Base-by-base conservation (phyloP, 2,797 vertebrate species). In the Pseudocheirus occidentalis region DNA sequence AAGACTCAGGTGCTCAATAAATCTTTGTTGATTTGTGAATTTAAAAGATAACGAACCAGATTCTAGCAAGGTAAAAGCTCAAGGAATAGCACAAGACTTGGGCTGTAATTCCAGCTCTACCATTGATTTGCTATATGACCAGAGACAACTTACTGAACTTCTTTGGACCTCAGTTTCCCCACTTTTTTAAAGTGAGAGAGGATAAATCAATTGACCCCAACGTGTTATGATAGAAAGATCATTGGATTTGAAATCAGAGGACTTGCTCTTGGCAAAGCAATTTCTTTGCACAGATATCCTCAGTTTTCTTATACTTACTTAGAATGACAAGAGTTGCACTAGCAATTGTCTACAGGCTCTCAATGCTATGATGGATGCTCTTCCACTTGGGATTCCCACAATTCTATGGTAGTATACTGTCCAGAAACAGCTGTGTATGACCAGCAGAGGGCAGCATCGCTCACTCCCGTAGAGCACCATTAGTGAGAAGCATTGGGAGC, bases 371-470 rank as follows among this genome's bases (percentile, higher is more conserved):
- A 24, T 24, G n/a, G 66, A 40, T 73, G n/a, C 18, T n/a, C n/a
- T 81, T 73, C 4, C 5, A 18, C 7, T 81, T 81, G 29, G 34
- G 66, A 46, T 7, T 46, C 40, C 73, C 24, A 46, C 27, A 21
- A 40, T 50, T 46, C 40, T 11, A 5, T 24, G 73, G 21, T 11
- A 81, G 40, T 0, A 0, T 27, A 18, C 40, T 11, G 40, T 81
- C 50, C 27, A 55, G 53, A 52, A 57, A 57, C 4, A 52, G 14
- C 92, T 52, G 94, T 90, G 91, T 5, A 13, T 3, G 59, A n/a
- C 94, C 97, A 97, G 96, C 92, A 97, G 97, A 81, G 94, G 95
- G 96, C 0, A 95, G 97, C 95, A 55, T 5, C 0, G 0, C 90
- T 59, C 95, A 31, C 53, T 0, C 55, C 40, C 10, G 0, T 81